Evolutionary conservation across 2,888 invertebrate genomes (phyloP).

Genomic region (Harpalus rufipes): DNA sequence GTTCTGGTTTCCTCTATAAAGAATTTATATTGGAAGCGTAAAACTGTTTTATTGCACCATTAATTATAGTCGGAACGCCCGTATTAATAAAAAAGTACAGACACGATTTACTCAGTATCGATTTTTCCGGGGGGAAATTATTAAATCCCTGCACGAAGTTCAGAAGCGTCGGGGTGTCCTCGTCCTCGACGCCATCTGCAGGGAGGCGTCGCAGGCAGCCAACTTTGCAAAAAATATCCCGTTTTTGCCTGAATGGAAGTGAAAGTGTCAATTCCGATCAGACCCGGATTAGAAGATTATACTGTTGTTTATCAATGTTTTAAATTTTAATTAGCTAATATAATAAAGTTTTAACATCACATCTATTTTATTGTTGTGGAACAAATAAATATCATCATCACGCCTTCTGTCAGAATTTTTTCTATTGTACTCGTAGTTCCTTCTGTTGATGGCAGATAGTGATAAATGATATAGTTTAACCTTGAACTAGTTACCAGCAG

Average conservation of each 20-base stretch:
- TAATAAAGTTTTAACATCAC: not conserved
- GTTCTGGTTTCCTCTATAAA: constrained; percentile 43
- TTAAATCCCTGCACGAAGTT: constrained; percentile 65
- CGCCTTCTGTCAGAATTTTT: not conserved
- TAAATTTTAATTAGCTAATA: constrained; percentile 28
- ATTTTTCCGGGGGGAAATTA: constrained; percentile 63
- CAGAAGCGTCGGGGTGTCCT: constrained; percentile 37
- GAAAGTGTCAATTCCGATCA: constrained; percentile 38
- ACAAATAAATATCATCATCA: not conserved
- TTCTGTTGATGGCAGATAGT: not conserved
- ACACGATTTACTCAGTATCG: constrained; percentile 62
- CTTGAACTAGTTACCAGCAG: not conserved
- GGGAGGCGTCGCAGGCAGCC: constrained; percentile 27
- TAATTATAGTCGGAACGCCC: constrained; percentile 55
- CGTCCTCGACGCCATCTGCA: constrained; percentile 51
- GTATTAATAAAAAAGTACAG: constrained; percentile 65
- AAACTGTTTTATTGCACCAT: constrained; percentile 65
- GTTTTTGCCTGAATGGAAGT: constrained; percentile 21
- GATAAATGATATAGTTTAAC: not conserved
- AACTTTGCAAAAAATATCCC: constrained; percentile 14
- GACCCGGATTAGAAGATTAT: constrained; percentile 27
- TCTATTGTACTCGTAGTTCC: not conserved
- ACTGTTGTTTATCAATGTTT: constrained; percentile 14
- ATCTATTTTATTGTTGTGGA: not conserved
- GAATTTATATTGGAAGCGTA: constrained; percentile 62